Percentiles rank a stretch among this genome's conserved stretches.
Evolutionary conservation across 2,113 vertebrate species (phyloP).

Genomic region (Hydrolagus affinis): DNA sequence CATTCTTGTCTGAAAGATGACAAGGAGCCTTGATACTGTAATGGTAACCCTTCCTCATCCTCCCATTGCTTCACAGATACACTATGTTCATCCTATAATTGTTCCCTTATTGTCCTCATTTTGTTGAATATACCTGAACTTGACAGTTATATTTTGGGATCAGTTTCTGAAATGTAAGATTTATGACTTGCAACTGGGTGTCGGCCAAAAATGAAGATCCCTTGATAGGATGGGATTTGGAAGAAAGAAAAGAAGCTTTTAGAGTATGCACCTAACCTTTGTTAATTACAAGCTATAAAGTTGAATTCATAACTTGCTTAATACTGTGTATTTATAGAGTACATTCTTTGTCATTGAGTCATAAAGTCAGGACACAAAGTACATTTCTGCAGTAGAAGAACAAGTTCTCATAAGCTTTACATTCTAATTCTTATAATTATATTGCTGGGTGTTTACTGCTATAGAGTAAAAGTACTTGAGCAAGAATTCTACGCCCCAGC

Average conservation of each 20-base stretch:
- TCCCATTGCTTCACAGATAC: constrained; percentile 17
- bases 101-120: constrained; percentile 28
- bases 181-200: constrained; percentile 33
- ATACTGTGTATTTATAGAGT: constrained; percentile 14
- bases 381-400: not conserved
- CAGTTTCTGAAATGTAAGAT: constrained; percentile 35
- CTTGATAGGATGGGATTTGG: constrained; percentile 1
- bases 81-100: constrained; percentile 21
- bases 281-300: constrained; percentile 4
- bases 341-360: not conserved
- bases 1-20: constrained; percentile 31
- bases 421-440: not conserved
- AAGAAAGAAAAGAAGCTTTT: constrained; percentile 34
- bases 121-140: constrained; percentile 36
- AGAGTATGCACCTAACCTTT: not conserved
- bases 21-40: constrained; percentile 29
- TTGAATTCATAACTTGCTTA: constrained; percentile 8
- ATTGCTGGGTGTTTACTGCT: not conserved
- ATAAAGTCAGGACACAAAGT: not conserved
- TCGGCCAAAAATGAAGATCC: not conserved
- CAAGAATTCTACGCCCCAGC: not conserved
- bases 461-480: not conserved
- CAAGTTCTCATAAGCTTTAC: not conserved
- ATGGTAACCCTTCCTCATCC: constrained; percentile 21
- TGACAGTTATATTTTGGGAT: not conserved